Percentiles rank a stretch among this genome's conserved stretches.
These are phyloP conservation scores for Coranthus polyacanthus DNA, from an alignment of 2,797 vertebrate species.

Conservation along the genomic window DNA sequence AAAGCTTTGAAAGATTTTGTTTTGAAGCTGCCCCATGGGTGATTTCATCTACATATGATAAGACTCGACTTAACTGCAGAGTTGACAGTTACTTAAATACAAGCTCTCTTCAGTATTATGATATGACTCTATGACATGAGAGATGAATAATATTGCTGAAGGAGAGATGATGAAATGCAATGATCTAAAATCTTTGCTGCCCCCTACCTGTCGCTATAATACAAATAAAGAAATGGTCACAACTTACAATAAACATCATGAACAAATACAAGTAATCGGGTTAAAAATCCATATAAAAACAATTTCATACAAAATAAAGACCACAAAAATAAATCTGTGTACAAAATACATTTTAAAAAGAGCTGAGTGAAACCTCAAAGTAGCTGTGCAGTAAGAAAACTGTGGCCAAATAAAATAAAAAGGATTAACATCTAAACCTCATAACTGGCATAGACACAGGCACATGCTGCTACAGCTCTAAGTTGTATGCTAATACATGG, in stretches of 20 bases:
- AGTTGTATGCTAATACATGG: conserved; percentile 24
- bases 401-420: conserved; percentile 32
- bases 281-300: conserved; percentile 66
- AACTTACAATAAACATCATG: conserved; percentile 26
- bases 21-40: conserved; percentile 54
- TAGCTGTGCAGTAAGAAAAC: conserved; percentile 56
- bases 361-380: conserved; percentile 47
- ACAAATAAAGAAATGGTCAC: conserved; percentile 29
- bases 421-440: conserved; percentile 54
- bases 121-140: conserved; percentile 14
- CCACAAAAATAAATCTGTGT: conserved; percentile 82
- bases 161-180: conserved; percentile 29
- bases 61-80: conserved; percentile 7
- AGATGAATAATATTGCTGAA: conserved; percentile 23
- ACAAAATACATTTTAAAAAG: conserved; percentile 77
- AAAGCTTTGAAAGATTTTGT: conserved; percentile 6
- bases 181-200: conserved; percentile 65
- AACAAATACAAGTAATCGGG: conserved; percentile 43
- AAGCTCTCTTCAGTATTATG: conserved; percentile 19
- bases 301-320: conserved; percentile 71
- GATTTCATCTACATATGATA: conserved; percentile 12
- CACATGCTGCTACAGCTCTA: conserved; percentile 28
- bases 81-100: conserved; percentile 11
- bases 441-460: conserved; percentile 63
- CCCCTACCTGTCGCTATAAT: conserved; percentile 62